Evolutionary conservation across 2,888 invertebrate species (phyloP), one percentile per base, ranked within the genome.

Genomic region (Creontiades dilutus): DNA sequence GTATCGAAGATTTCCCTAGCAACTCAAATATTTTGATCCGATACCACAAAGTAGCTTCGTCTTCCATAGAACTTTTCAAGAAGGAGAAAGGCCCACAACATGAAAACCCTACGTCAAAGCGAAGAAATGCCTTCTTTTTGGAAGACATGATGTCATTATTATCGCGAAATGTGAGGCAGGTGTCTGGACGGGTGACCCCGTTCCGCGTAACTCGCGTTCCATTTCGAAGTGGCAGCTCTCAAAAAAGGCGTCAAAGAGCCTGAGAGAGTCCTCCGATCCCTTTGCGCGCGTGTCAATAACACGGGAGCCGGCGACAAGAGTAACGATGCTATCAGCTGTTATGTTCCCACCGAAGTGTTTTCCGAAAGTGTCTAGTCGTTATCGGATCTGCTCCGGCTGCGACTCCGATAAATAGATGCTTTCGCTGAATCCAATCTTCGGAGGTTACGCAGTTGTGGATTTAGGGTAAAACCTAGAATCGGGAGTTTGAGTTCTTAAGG

Each of bases 241-340:
- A 68, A 23, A 68, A 68, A 27, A 19, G 68, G 57, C 57, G 57
- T 57, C 57, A 57, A 68, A 68, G 23, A 68, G 68, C 23, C 11
- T 23, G 57, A 11, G 57, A 57, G 57, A 57, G 14, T 7, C 57
- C 5, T 23, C 9, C 23, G 23, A 23, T 23, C 23, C 68, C 13
- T 23, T n/a, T 7, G 23, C 61, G 23, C 19, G 78, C 78, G 78
- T 78, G 46, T 78, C 37, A 47, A 46, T 46, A 78, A 14, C 78
- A 14, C 78, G 11, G 47, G 46, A 78, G 16, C 47, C 14, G 78
- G 12, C 78, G 37, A 46, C 46, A 46, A 78, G 78, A 78, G 78
- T 78, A 78, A 78, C 19, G 78, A 78, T 14, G 46, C 37, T n/a
- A 78, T 78, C 78, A 78, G 47, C 78, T 78, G 78, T 78, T 78